Evolutionary conservation across 2,888 invertebrate genomes (phyloP), one percentile per base, ranked within the genome.

Genomic region (Leptinotarsa peninsularis): DNA sequence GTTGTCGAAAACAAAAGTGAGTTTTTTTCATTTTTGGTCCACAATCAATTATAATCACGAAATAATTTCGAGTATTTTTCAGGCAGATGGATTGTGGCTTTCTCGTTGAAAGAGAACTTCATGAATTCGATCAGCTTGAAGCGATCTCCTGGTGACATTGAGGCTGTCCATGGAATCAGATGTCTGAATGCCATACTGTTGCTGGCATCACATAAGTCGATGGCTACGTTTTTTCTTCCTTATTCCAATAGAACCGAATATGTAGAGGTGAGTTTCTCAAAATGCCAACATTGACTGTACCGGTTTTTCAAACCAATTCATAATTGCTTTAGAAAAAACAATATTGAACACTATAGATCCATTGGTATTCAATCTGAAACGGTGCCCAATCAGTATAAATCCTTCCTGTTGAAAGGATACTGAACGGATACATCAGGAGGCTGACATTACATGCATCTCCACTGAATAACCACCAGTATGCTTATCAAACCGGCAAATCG

Each of bases 171-270:
- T 85, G 93, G 93, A 21, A 91, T 94, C 54, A 88, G 93, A 75
- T 91, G 91, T 75, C 82, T 93, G 7, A 93, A 93, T 82, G 93
- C 93, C 1, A 66, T 91, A 7, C 90, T 93, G 89, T 85, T 94
- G 75, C 84, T 93, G 13, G 82, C 92, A 4, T 90, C 93, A 0
- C 94, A 94, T 85, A 94, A 93, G 84, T 92, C 92, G n/a, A 92
- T 94, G 92, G 93, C 93, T 1, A 84, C 92, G 72, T 92, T 93
- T 83, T 94, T 92, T 82, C 90, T 91, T 83, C 92, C 93, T 3
- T 93, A 91, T 82, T 86, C 91, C 66, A 93, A 94, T 83, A 89
- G 93, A 78, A 93, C 93, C 0, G 88, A 89, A 79, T 92, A 93
- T 91, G 88, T 91, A 0, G 93, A 93, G 89, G 93, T 93, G 86